Conservation (phyloP, 2,113 vertebrate genomes). For the Dendropsophus ebraccatus region DNA sequence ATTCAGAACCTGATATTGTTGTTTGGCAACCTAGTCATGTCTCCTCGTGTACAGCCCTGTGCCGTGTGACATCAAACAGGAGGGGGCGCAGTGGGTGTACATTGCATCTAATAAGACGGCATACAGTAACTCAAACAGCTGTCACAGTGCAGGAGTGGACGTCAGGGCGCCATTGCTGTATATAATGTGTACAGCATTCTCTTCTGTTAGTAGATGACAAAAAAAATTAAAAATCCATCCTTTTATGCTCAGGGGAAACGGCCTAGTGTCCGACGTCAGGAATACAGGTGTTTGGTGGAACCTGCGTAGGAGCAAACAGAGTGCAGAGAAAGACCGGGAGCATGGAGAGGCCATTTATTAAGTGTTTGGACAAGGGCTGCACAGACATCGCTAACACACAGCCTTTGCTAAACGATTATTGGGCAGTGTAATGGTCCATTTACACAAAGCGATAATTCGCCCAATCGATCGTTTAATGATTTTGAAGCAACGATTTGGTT, state of each 20-base stretch:
- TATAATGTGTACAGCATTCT: background rate
- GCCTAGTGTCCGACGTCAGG: background rate
- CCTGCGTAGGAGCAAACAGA: too few species aligned
- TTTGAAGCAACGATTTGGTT: too few species aligned
- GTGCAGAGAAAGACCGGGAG: too few species aligned
- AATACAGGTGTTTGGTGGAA: background rate
- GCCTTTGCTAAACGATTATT: too few species aligned
- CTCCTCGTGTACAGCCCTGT: background rate
- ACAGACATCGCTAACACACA: too few species aligned
- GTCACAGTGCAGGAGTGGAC: background rate
- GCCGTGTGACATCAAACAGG: slow-evolving; percentile 15
- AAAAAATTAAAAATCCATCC: background rate
- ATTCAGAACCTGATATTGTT: slow-evolving; percentile 32
- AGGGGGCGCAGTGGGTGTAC: background rate
- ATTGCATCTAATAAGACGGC: background rate
- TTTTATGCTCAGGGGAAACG: background rate
- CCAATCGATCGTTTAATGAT: too few species aligned
- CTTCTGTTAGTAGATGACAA: too few species aligned
- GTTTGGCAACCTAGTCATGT: background rate
- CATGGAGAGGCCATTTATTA: too few species aligned
- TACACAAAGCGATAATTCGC: too few species aligned
- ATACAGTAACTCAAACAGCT: background rate
- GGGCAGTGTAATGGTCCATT: too few species aligned
- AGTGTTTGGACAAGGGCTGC: too few species aligned
- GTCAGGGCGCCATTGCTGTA: background rate